phyloP scores from a whole-genome alignment of 2,888 invertebrate species.

The Spilosoma lubricipeda region DNA sequence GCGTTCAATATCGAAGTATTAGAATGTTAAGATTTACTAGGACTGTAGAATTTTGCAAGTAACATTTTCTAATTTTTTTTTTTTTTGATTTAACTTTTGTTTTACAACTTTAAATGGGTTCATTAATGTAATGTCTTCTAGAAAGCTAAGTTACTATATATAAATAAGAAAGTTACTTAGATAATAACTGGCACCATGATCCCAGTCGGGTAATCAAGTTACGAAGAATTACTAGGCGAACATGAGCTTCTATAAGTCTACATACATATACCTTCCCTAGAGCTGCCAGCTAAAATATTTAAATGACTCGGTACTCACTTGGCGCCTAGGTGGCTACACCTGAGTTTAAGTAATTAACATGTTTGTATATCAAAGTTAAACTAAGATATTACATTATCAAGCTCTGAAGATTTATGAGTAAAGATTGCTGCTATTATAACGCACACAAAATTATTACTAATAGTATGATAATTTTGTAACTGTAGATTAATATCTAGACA shows the following conservation, averaged over 20 bases:
- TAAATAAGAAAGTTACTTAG: constrained; percentile 7
- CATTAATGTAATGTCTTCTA: not conserved
- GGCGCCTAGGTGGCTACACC: constrained; percentile 14
- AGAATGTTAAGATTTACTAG: not conserved
- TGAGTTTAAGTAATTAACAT: constrained; percentile 18
- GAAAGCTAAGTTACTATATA: constrained; percentile 3
- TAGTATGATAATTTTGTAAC: no score
- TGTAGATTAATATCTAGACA: no score
- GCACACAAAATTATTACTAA: no score
- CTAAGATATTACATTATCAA: not conserved
- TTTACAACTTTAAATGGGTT: not conserved
- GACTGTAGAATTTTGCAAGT: not conserved
- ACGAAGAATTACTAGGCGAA: constrained; percentile 34
- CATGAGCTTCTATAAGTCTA: constrained; percentile 41
- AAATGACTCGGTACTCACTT: constrained; percentile 25
- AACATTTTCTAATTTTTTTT: no score
- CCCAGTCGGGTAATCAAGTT: constrained; percentile 22
- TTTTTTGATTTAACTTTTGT: not conserved
- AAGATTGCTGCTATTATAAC: not conserved
- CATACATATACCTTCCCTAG: constrained; percentile 17
- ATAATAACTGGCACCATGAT: constrained; percentile 1
- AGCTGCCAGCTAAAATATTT: constrained; percentile 33
- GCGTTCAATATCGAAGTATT: not conserved
- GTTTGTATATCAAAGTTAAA: constrained; percentile 7
- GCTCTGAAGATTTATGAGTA: not conserved